phyloP scores from a whole-genome alignment of 92 coral and sea anemone species.

The Actinernus sp. region DNA sequence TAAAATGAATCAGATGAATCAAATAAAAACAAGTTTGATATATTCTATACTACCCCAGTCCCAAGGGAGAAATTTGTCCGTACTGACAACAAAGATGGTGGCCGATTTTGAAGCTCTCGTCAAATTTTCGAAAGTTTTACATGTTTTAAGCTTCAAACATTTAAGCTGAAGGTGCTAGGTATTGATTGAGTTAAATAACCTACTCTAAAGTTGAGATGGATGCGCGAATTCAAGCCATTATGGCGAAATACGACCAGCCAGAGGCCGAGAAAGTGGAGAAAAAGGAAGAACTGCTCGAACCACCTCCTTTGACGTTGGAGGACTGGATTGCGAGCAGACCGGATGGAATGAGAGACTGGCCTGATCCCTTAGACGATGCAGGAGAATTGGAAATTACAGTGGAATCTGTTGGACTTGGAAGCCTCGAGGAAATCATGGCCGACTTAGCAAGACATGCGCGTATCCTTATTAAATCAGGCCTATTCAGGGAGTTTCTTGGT shows the following conservation, averaged over 20 bases:
- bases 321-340: conserved; percentile 76
- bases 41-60: neutral
- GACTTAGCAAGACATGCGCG: conserved; percentile 83
- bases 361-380: conserved; percentile 63
- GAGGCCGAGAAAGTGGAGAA: conserved; percentile 52
- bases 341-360: conserved; percentile 65
- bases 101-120: conserved; percentile 6
- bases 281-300: conserved; percentile 58
- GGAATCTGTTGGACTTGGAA: conserved; percentile 87
- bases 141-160: too few species aligned
- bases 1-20: too few species aligned
- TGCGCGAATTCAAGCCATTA: conserved; percentile 77
- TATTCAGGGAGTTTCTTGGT: too few species aligned
- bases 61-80: neutral
- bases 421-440: conserved; percentile 86
- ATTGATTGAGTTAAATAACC: too few species aligned
- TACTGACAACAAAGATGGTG: conserved; percentile 15
- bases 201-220: too few species aligned
- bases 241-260: conserved; percentile 68
- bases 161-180: too few species aligned
- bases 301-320: conserved; percentile 78
- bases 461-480: conserved; percentile 48
- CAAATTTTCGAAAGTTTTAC: too few species aligned
- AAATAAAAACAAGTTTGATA: too few species aligned
- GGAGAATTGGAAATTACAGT: conserved; percentile 61